These are phyloP conservation scores for Zeugodacus cucurbitae DNA, from an alignment of 1,140 invertebrate species.

Conservation along the genomic window DNA sequence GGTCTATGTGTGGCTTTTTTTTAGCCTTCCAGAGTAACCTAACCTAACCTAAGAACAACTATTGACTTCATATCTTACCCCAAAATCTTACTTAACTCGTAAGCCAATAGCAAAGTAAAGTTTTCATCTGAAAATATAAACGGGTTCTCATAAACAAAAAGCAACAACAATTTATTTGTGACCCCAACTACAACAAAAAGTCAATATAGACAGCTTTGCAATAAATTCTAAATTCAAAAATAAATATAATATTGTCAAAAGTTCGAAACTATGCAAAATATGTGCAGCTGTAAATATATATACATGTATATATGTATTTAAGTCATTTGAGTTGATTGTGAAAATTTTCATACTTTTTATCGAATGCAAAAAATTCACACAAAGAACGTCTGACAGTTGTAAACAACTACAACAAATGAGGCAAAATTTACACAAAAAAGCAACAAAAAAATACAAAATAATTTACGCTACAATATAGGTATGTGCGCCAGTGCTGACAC, in stretches of 20 bases:
- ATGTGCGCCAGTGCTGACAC: background rate
- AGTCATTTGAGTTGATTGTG: background rate
- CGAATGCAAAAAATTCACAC: background rate
- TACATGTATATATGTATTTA: no score
- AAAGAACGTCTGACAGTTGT: background rate
- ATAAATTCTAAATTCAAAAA: background rate
- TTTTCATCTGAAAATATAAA: background rate
- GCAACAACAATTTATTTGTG: background rate
- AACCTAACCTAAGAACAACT: no score
- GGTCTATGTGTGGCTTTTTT: no score
- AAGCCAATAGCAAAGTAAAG: background rate
- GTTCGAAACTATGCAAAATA: background rate
- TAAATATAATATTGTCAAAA: background rate
- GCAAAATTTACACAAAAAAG: no score
- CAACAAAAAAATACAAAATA: background rate
- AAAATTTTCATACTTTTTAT: background rate
- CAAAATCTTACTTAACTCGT: no score
- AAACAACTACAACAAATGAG: background rate
- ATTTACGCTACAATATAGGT: background rate
- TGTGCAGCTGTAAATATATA: background rate
- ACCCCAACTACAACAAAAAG: background rate
- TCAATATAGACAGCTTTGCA: background rate
- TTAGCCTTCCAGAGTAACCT: no score
- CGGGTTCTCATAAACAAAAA: background rate
- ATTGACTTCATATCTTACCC: no score